Evolutionary conservation across 2,113 vertebrate species (phyloP).

Genomic region (Irena cyanogastra): DNA sequence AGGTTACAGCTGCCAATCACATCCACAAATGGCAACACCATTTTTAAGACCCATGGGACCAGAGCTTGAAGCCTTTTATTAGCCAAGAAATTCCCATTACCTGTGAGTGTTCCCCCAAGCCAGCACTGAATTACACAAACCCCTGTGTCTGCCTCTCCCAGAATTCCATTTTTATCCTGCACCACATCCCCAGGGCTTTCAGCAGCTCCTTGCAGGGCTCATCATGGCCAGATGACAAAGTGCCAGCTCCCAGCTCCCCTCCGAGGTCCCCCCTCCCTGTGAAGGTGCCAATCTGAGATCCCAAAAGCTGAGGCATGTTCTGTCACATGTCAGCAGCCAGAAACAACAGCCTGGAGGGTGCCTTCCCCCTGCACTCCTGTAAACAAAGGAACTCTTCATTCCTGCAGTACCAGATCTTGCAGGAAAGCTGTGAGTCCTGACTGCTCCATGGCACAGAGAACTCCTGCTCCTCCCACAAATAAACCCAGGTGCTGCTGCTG

Average conservation of each 20-base stretch:
- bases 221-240: not conserved
- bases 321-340: conserved; percentile 2
- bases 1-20: not conserved
- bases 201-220: not conserved
- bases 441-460: not conserved
- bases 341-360: conserved; percentile 41
- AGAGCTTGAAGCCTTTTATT: not conserved
- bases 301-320: not conserved
- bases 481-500: not conserved
- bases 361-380: not conserved
- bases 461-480: not conserved
- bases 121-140: no score
- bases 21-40: not conserved
- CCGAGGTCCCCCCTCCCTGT: not conserved
- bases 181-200: not conserved
- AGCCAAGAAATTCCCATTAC: not conserved
- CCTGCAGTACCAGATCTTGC: not conserved
- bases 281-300: not conserved
- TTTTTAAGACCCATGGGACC: not conserved
- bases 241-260: not conserved
- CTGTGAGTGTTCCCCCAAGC: not conserved
- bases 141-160: not conserved
- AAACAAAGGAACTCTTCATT: conserved; percentile 42
- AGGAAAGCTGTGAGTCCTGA: conserved; percentile 5
- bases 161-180: not conserved